Conservation (phyloP, 1,140 invertebrate species). For the Melanaphis sacchari region DNA sequence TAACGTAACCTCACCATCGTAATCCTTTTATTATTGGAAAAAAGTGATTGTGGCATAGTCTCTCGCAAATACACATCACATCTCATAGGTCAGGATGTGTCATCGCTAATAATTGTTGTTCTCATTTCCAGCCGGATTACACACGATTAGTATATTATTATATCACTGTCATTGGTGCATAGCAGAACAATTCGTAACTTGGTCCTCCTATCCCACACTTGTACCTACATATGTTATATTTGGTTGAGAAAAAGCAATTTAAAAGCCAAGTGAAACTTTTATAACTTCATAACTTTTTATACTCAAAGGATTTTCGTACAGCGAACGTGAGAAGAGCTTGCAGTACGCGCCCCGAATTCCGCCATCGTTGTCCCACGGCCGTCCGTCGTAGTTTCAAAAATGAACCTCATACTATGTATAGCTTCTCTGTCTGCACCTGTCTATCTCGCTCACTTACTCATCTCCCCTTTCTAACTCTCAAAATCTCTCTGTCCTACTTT, state of each 20-base stretch:
- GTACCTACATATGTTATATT: neutral
- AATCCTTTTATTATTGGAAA: neutral
- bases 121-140: neutral
- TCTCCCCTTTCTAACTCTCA: neutral
- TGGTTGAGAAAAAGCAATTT: slow-evolving; percentile 18
- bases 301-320: neutral
- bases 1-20: neutral
- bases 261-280: slow-evolving; percentile 38
- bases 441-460: neutral
- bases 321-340: slow-evolving; percentile 8
- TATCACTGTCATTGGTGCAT: neutral
- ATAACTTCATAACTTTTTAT: slow-evolving; percentile 33
- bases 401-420: neutral
- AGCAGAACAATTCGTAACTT: neutral
- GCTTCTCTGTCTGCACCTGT: neutral
- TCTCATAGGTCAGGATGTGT: neutral
- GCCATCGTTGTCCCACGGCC: neutral
- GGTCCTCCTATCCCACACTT: neutral
- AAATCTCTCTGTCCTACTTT: neutral
- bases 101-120: neutral
- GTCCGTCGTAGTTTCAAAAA: neutral
- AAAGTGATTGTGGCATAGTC: neutral
- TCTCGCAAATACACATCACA: neutral
- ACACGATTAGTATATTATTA: neutral
- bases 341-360: neutral